Evolutionary conservation across 2,113 vertebrate species (phyloP), one percentile per base, ranked within the genome.

Genomic region (Scophthalmus maximus): DNA sequence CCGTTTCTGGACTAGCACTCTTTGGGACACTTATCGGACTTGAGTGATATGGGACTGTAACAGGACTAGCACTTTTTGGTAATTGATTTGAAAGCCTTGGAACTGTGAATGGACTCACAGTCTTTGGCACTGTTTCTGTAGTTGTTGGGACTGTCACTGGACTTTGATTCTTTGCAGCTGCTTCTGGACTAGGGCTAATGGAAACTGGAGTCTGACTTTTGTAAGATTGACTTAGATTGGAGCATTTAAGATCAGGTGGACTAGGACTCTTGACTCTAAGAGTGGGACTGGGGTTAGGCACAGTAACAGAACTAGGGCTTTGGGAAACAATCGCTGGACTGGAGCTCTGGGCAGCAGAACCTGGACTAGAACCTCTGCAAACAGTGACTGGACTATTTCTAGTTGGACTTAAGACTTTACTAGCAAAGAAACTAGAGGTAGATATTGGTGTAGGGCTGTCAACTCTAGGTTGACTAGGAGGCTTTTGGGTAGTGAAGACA

Each of bases 81-180:
- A 82, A 34, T 44, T 85, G 79, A 60, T 81, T 84, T 49, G 83
- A 86, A 46, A 86, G 34, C 32, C 52, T 76, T 10, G 69, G 76
- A 68, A 58, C 68, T 10, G 65, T 76, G 5, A 79, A 44, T 20
- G 78, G 79, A 81, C 73, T 78, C 5, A 40, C 32, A 23, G 26
- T 32, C 57, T 65, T 83, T 53, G 62, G 68, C 25, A 44, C 51
- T 10, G 47, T 10, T n/a, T 67, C 61, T 15, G 12, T 1, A 32
- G 3, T 66, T 44, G 40, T 27, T 11, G 49, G 14, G 23, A 63
- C 9, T 0, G 30, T 53, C 23, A 78, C 30, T 4, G 68, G 74
- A 74, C 63, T 76, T 38, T 38, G 25, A 22, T 40, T 64, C 15
- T 68, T 51, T 20, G 18, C 32, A 63, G 23, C 9, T 32, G 12